Evolutionary conservation across 2,888 invertebrate genomes (phyloP), one percentile per base, ranked within the genome.

Genomic region (Drosophila rubida): DNA sequence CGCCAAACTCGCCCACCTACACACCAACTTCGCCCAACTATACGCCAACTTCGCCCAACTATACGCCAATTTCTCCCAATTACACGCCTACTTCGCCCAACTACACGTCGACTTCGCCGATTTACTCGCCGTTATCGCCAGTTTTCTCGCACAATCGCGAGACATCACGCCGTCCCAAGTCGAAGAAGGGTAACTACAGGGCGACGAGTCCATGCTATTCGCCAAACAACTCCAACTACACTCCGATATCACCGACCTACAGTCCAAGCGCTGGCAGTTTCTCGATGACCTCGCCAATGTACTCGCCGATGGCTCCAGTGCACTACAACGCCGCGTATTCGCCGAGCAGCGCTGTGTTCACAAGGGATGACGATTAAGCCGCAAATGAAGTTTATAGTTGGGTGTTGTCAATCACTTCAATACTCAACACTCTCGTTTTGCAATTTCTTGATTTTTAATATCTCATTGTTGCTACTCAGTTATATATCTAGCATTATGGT

Each of bases 41-140:
- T 81, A 96, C 96, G 0, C 96, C 96, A 0, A 95, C 96, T 0
- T 95, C 95, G 4, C 97, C 96, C 1, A 94, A 94, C 69, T 97
- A 97, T 87, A 96, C 96, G 0, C 97, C 97, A 0, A 95, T 96
- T 0, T 95, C 95, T 4, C 97, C 97, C 2, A 95, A 96, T 0
- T 91, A 91, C 60, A 94, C 64, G 14, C 96, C 96, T 94, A 95
- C 84, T 94, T 32, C 32, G n/a, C 32, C 32, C 0, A 32, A 2
- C 5, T 32, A 32, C n/a, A n/a, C 32, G 32, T 2, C 32, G 4
- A n/a, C 2, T n/a, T 32, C 32, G 5, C n/a, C 30, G 2, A n/a
- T 0, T n/a, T 32, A 32, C 32, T 32, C 32, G n/a, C 1, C 32
- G 5, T n/a, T n/a, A 0, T 27, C 27, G 11, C 27, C 27, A 27